Percentiles rank a stretch among this genome's conserved stretches.
These are phyloP conservation scores for Phlogophora meticulosa DNA, from an alignment of 2,888 invertebrate genomes.

Conservation along the genomic window DNA sequence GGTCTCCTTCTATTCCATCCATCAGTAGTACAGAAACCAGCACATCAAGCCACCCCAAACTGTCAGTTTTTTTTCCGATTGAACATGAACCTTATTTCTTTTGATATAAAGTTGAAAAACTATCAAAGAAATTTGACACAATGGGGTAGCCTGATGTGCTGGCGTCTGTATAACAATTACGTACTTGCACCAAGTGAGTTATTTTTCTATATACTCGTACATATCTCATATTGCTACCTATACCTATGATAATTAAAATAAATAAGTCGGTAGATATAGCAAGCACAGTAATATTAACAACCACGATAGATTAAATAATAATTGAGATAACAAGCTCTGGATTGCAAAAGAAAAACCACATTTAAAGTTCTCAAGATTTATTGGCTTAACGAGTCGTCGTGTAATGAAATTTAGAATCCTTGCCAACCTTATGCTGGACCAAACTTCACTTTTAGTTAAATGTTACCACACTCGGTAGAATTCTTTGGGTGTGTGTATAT, in stretches of 20 bases:
- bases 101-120: no score
- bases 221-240: no score
- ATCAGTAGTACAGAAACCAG: no score
- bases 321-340: not conserved
- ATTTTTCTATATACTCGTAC: no score
- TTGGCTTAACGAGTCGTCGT: constrained; percentile 26
- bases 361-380: constrained; percentile 22
- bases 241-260: not conserved
- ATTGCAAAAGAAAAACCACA: constrained; percentile 1
- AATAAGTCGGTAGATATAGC: not conserved
- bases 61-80: no score
- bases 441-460: constrained; percentile 1
- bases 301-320: not conserved
- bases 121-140: no score
- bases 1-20: no score
- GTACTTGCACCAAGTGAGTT: no score
- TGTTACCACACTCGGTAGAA: constrained; percentile 1
- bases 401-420: constrained; percentile 27
- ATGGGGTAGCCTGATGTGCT: no score
- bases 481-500: not conserved
- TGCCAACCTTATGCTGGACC: constrained; percentile 26
- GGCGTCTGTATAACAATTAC: no score
- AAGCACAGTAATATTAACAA: not conserved
- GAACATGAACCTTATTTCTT: no score
- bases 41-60: no score